Percentiles rank a stretch among this genome's conserved stretches.
phyloP scores from a whole-genome alignment of 1,140 invertebrate genomes.

The Drosophila tropicalis region DNA sequence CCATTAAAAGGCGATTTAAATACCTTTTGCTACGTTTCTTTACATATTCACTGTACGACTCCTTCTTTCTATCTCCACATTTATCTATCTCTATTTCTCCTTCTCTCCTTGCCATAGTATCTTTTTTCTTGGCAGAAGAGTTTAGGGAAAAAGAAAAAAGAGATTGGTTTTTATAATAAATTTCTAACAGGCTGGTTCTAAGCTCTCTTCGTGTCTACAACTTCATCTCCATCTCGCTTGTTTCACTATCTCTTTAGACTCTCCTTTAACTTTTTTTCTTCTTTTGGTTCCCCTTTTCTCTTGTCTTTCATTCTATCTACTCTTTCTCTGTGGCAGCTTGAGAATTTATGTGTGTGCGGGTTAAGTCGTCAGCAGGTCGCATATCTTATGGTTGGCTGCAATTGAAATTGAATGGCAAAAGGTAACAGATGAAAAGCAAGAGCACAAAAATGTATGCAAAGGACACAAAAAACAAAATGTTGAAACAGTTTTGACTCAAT shows the following conservation, averaged over 20 bases:
- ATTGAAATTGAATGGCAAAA: slow-evolving; percentile 20
- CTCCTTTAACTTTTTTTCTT: not conserved
- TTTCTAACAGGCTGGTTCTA: slow-evolving; percentile 42
- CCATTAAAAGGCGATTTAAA: slow-evolving; percentile 80
- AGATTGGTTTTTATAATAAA: slow-evolving; percentile 81
- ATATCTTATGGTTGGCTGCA: slow-evolving; percentile 17
- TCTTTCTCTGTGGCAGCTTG: slow-evolving; percentile 30
- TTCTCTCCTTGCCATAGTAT: slow-evolving; percentile 1
- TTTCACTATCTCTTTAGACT: slow-evolving; percentile 8
- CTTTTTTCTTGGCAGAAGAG: slow-evolving; percentile 43
- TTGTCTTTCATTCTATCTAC: slow-evolving; percentile 20
- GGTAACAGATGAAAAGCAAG: slow-evolving; percentile 12
- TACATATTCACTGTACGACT: slow-evolving; percentile 25
- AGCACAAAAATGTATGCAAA: slow-evolving; percentile 4
- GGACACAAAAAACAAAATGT: not conserved
- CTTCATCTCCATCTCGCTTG: not conserved
- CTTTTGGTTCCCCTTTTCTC: not conserved
- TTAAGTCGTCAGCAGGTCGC: slow-evolving; percentile 59
- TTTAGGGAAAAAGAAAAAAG: slow-evolving; percentile 38
- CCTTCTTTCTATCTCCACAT: slow-evolving; percentile 22
- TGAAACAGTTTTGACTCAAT: not conserved
- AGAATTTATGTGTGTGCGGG: slow-evolving; percentile 59
- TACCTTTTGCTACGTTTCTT: slow-evolving; percentile 66
- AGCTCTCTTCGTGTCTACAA: not conserved
- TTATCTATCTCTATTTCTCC: slow-evolving; percentile 36